These are phyloP conservation scores for Galerucella pusilla DNA, from an alignment of 2,888 invertebrate genomes.

Conservation along the genomic window DNA sequence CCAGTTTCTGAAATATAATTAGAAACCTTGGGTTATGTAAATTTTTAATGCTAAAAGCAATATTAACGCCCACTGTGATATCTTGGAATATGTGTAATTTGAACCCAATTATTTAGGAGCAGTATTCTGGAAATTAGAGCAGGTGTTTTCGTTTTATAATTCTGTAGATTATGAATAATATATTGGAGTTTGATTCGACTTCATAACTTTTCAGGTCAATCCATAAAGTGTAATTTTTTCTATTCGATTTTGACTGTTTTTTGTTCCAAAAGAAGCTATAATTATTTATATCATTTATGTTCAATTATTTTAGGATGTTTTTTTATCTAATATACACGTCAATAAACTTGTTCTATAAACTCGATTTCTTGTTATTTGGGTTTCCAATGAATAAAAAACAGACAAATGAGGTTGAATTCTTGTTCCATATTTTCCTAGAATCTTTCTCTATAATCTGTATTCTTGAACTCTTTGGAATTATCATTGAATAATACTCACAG, in stretches of 20 bases:
- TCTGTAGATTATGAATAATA: constrained; percentile 7
- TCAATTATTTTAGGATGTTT: neutral
- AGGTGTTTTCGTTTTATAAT: constrained; percentile 6
- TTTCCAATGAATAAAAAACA: too few species aligned
- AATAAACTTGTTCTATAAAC: too few species aligned
- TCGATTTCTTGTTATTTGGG: too few species aligned
- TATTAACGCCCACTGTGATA: neutral
- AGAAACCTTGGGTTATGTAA: neutral
- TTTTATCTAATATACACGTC: too few species aligned
- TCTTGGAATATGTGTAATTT: neutral
- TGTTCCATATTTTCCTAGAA: too few species aligned
- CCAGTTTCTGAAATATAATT: neutral
- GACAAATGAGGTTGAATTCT: too few species aligned
- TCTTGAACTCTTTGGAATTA: too few species aligned
- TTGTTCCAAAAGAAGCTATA: neutral
- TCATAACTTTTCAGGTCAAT: constrained; percentile 9
- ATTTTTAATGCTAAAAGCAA: neutral
- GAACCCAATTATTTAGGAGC: neutral
- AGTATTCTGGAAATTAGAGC: constrained; percentile 9
- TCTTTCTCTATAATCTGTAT: too few species aligned
- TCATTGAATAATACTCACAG: too few species aligned
- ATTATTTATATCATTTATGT: neutral
- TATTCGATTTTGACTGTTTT: neutral
- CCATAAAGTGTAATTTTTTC: neutral
- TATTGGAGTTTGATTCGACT: neutral